Conservation (phyloP, 2,113 vertebrate genomes). For the Hipposideros armiger region DNA sequence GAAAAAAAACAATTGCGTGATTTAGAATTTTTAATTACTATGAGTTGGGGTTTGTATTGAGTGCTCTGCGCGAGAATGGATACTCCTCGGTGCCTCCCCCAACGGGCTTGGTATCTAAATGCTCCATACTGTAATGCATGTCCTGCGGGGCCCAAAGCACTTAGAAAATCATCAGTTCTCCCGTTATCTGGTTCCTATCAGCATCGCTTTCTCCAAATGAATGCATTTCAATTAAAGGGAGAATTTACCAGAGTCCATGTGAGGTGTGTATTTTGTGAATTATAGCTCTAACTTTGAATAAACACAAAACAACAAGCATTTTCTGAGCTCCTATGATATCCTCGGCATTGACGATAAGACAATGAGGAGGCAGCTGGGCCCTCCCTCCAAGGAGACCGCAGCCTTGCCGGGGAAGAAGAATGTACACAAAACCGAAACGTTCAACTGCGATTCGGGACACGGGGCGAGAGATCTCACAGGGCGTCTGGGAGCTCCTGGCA, state of each 20-base stretch:
- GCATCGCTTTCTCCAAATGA: slow-evolving; percentile 71
- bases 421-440: fast-evolving
- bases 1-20: slow-evolving; percentile 68
- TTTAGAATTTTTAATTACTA: slow-evolving; percentile 82
- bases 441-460: background rate
- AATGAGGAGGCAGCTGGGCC: background rate
- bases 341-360: slow-evolving; percentile 54
- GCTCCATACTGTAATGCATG: slow-evolving; percentile 67
- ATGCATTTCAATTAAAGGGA: slow-evolving; percentile 80
- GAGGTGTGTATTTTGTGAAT: slow-evolving; percentile 80
- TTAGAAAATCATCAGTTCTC: slow-evolving; percentile 51
- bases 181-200: slow-evolving; percentile 73
- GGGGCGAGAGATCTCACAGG: fast-evolving
- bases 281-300: slow-evolving; percentile 74
- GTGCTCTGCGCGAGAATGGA: background rate
- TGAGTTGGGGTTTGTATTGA: slow-evolving; percentile 46
- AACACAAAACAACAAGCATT: slow-evolving; percentile 74
- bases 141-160: slow-evolving; percentile 36
- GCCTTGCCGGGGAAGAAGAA: background rate
- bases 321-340: slow-evolving; percentile 68
- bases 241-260: slow-evolving; percentile 73
- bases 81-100: slow-evolving; percentile 36
- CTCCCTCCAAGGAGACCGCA: background rate
- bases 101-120: slow-evolving; percentile 65
- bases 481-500: background rate